A percentile compares a stretch with the other conserved stretches of the same genome.
These are phyloP conservation scores for Craseonycteris thonglongyai DNA, from an alignment of 2,113 vertebrate species.

Conservation along the genomic window DNA sequence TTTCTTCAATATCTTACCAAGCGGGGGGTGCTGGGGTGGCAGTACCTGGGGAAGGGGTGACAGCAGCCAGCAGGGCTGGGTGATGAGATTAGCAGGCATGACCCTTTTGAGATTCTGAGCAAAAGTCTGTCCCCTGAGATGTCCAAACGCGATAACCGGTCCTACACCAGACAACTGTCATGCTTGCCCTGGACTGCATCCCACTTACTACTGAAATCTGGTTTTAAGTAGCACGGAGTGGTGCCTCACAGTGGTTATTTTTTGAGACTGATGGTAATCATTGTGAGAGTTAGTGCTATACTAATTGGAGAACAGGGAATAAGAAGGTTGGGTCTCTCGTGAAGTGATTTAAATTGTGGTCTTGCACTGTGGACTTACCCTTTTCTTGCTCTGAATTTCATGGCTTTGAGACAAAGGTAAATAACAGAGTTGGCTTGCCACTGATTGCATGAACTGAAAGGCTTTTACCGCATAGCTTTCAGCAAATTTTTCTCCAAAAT, in stretches of 20 bases:
- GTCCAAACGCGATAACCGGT: background rate
- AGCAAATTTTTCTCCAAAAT: background rate
- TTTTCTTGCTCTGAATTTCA: background rate
- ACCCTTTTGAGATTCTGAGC: background rate
- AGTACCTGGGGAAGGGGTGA: accelerated
- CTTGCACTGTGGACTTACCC: background rate
- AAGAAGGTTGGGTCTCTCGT: background rate
- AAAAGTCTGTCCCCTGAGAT: background rate
- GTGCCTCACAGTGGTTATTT: background rate
- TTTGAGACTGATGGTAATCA: background rate
- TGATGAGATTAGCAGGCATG: background rate
- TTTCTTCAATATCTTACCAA: background rate
- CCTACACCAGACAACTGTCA: background rate
- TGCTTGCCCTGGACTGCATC: background rate
- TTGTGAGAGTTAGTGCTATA: background rate
- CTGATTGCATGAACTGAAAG: background rate
- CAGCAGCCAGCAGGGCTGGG: background rate
- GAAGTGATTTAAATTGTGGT: background rate
- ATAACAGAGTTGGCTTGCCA: background rate
- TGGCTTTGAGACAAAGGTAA: background rate
- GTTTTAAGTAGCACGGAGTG: background rate
- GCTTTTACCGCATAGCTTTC: slow-evolving; percentile 6
- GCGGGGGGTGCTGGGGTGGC: accelerated
- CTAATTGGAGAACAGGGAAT: background rate
- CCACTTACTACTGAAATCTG: background rate